Conservation (phyloP, 1,140 invertebrate genomes). For the Camponotus floridanus region DNA sequence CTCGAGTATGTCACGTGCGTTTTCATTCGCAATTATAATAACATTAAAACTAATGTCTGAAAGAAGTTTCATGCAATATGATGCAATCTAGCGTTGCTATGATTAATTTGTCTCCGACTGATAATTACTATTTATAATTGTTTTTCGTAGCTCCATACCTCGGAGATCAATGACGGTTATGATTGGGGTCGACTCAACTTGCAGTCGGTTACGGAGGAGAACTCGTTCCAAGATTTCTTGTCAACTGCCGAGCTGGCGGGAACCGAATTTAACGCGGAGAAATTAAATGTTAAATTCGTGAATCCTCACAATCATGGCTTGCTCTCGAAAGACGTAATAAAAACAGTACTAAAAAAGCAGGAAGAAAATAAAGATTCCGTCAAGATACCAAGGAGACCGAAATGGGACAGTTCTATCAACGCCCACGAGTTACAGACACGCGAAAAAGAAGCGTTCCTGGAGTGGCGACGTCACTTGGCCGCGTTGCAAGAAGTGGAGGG, state of each 20-base stretch:
- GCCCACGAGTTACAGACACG: slow-evolving; percentile 91
- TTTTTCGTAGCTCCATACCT: slow-evolving; percentile 91
- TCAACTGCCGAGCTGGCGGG: slow-evolving; percentile 97
- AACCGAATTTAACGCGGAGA: slow-evolving; percentile 96
- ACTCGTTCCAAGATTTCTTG: slow-evolving; percentile 97
- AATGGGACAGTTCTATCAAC: slow-evolving; percentile 92
- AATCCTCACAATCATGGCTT: slow-evolving; percentile 89
- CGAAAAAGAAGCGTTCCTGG: slow-evolving; percentile 94
- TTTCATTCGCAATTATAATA: neutral
- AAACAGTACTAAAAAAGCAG: slow-evolving; percentile 88
- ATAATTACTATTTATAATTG: slow-evolving; percentile 14
- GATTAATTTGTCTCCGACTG: neutral
- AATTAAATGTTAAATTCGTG: slow-evolving; percentile 94
- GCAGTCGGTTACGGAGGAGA: slow-evolving; percentile 98
- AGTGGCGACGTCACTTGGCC: slow-evolving; percentile 95
- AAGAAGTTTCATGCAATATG: neutral
- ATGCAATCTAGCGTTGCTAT: neutral
- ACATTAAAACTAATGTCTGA: neutral
- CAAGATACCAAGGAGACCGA: slow-evolving; percentile 94
- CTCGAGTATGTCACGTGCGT: neutral
- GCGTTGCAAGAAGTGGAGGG: slow-evolving; percentile 93
- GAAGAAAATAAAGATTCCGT: slow-evolving; percentile 89
- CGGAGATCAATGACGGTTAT: slow-evolving; percentile 95
- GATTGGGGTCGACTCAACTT: slow-evolving; percentile 96
- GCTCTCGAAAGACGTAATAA: slow-evolving; percentile 89